Base-by-base conservation (phyloP, 2,888 invertebrate species). In the Caenorhabditis sp. region DNA sequence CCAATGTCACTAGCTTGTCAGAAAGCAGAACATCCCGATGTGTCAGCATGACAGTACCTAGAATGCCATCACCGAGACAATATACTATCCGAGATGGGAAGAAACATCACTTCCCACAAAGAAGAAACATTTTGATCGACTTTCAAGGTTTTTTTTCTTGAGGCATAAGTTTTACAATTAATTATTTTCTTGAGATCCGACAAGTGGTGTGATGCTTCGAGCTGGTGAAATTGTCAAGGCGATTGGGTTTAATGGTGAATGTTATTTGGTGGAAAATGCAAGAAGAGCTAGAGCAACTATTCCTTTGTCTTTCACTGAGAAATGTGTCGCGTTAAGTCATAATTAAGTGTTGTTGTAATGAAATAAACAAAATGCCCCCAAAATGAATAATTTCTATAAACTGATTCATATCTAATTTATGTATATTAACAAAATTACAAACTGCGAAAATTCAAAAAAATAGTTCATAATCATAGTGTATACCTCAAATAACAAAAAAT, bases 201-300 rank as follows among this genome's bases (percentile, higher is more conserved):
- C 67, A 21, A 74, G 62, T 53, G 74, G 76, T 38, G 70, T 76
- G 21, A 61, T 69, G 53, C 60, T 78, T n/a, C 60, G 67, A 23
- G 78, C 78, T 14, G 78, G 78, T 38, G 78, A 78, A 54, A 73
- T 76, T 20, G 78, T 78, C 31, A 76, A 74, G 27, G 76, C 73
- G 5, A 61, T 76, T 38, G 76, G 76, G n/a, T 78, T 78, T 65
- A 70, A 70, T 36, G 78, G 76, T 53, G 78, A 78, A 54, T 78
- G 74, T 53, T 78, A 74, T 60, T 20, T 76, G 58, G 69, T 78
- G 21, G 78, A 78, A 36, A 78, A 52, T 49, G 70, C 71, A 17
- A 58, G 74, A 56, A 50, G 67, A 63, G 63, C 38, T 17, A 52
- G 71, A 59, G 76, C 76, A 7, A 68, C 75, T 21, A 73, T 78